Conservation (phyloP, 2,113 vertebrate genomes). For the Laticauda colubrina region DNA sequence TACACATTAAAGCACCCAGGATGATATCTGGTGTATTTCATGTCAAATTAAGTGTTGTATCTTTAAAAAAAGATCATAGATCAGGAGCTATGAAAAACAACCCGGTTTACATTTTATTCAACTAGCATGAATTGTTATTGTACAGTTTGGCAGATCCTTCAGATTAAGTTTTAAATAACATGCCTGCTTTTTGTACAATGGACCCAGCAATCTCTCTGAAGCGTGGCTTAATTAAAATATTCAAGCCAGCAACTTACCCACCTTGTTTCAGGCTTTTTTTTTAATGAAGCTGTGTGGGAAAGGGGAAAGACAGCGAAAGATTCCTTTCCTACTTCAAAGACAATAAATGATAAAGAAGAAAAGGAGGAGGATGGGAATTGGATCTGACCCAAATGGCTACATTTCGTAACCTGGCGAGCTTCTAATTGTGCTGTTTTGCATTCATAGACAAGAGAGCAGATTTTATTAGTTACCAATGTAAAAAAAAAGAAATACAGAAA, state of each 20-base stretch:
- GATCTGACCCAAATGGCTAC: neutral
- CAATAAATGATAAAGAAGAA: neutral
- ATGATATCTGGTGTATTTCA: fast-evolving
- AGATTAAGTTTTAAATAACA: slow-evolving; percentile 31
- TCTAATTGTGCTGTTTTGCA: neutral
- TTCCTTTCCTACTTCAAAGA: neutral
- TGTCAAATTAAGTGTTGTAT: slow-evolving; percentile 10
- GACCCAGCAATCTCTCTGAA: slow-evolving; percentile 11
- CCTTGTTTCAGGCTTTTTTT: neutral
- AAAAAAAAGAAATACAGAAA: neutral
- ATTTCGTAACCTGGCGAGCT: neutral
- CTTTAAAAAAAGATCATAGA: neutral
- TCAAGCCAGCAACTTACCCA: slow-evolving; percentile 10
- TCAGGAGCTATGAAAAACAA: slow-evolving; percentile 2
- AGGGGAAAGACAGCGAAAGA: neutral
- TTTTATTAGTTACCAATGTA: neutral
- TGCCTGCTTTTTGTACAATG: slow-evolving; percentile 21
- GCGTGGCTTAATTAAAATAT: slow-evolving; percentile 15
- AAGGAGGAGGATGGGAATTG: neutral
- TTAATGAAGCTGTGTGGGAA: neutral
- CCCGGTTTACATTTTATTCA: neutral
- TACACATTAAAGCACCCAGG: neutral
- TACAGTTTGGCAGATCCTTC: slow-evolving; percentile 11
- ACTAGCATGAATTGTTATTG: neutral
- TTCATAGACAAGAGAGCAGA: neutral